Conservation (phyloP, 2,888 invertebrate species). For the Megamerina dolium region DNA sequence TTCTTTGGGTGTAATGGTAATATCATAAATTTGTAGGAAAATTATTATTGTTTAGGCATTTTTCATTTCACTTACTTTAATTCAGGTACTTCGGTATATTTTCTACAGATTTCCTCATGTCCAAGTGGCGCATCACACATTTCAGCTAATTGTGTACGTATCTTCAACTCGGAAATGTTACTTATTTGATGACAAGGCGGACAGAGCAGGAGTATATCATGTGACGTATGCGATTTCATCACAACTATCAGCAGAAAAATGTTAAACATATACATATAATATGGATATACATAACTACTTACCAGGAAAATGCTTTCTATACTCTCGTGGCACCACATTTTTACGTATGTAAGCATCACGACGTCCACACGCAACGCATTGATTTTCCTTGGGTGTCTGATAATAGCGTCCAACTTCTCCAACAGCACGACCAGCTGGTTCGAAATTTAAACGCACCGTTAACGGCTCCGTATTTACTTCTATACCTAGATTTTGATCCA, state of each 20-base stretch:
- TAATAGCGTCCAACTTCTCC: slow-evolving; percentile 69
- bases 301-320: slow-evolving; percentile 70
- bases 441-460: slow-evolving; percentile 67
- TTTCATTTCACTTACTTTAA: slow-evolving; percentile 39
- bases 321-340: slow-evolving; percentile 77
- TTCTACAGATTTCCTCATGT: slow-evolving; percentile 31
- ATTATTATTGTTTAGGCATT: too few relatives aligned
- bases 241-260: slow-evolving; percentile 51
- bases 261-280: neutral
- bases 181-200: slow-evolving; percentile 64
- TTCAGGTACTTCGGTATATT: slow-evolving; percentile 45
- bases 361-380: slow-evolving; percentile 73
- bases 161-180: slow-evolving; percentile 57
- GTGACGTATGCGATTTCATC: slow-evolving; percentile 75
- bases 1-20: too few relatives aligned
- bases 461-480: slow-evolving; percentile 51
- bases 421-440: slow-evolving; percentile 68
- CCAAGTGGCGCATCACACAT: slow-evolving; percentile 62
- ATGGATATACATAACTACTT: slow-evolving; percentile 18
- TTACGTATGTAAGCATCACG: slow-evolving; percentile 65
- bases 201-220: slow-evolving; percentile 73
- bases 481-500: slow-evolving; percentile 52
- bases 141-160: slow-evolving; percentile 56
- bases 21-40: too few relatives aligned
- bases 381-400: slow-evolving; percentile 63